These are phyloP conservation scores for Peromyscus maniculatus DNA, from an alignment of 2,113 vertebrate genomes.

Conservation along the genomic window DNA sequence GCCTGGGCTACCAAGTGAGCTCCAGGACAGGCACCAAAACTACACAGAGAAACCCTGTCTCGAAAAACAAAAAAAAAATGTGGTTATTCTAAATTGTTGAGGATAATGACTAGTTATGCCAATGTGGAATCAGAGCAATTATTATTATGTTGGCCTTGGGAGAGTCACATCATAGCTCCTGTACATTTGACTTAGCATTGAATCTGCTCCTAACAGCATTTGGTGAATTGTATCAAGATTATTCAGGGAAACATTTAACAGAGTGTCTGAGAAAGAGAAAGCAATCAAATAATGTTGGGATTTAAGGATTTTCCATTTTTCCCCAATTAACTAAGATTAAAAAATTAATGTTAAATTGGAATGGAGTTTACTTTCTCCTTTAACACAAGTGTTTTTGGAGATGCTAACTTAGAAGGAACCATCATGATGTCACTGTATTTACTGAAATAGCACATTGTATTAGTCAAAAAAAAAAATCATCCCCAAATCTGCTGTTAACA, in stretches of 20 bases:
- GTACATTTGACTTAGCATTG: neutral
- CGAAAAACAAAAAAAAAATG: neutral
- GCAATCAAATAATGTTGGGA: neutral
- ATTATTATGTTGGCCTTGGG: neutral
- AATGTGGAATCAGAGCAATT: neutral
- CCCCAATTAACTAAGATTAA: neutral
- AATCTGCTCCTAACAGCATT: neutral
- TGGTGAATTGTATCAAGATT: neutral
- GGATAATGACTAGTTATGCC: neutral
- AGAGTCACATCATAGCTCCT: neutral
- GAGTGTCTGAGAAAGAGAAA: neutral
- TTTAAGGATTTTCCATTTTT: conserved; percentile 4
- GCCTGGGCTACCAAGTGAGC: too few species aligned
- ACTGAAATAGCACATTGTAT: neutral
- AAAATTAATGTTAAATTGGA: neutral
- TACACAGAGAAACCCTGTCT: too few species aligned
- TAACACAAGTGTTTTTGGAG: neutral
- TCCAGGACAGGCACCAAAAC: too few species aligned
- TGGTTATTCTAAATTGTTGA: neutral
- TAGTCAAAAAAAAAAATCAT: neutral
- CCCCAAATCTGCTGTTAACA: neutral
- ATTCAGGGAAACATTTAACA: neutral
- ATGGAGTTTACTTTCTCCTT: neutral
- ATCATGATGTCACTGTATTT: neutral
- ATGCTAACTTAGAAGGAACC: neutral